Conservation (phyloP, 2,888 invertebrate genomes). For the Elegia similella region DNA sequence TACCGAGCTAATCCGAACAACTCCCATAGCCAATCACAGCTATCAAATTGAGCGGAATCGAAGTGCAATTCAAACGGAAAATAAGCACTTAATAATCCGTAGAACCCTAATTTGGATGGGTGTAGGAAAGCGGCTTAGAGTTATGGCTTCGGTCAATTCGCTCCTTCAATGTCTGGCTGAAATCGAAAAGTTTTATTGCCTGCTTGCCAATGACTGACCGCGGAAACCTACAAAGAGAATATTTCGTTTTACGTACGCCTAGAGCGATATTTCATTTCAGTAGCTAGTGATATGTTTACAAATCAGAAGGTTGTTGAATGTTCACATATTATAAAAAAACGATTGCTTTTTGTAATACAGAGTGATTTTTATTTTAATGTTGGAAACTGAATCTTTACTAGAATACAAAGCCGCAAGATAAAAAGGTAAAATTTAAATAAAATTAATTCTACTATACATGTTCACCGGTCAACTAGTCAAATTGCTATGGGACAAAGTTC, state of each 20-base stretch:
- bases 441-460: too few species aligned
- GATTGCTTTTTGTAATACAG: not conserved
- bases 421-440: too few species aligned
- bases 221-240: slow-evolving; percentile 1
- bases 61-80: slow-evolving; percentile 15
- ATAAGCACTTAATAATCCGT: slow-evolving; percentile 12
- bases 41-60: slow-evolving; percentile 13
- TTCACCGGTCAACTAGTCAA: too few species aligned
- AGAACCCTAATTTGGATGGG: slow-evolving; percentile 10
- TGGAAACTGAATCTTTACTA: too few species aligned
- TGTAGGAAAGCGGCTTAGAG: not conserved
- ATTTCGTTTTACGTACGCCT: not conserved
- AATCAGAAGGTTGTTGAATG: not conserved
- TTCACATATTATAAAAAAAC: not conserved
- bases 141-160: slow-evolving; percentile 2
- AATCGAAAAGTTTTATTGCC: slow-evolving; percentile 8
- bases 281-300: not conserved
- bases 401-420: too few species aligned
- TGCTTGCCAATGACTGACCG: not conserved
- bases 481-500: too few species aligned
- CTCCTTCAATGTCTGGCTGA: not conserved
- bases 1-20: slow-evolving; percentile 9
- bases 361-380: not conserved
- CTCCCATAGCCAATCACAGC: slow-evolving; percentile 10
- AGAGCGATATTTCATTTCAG: not conserved